These are phyloP conservation scores for Halesus radiatus DNA, from an alignment of 1,140 invertebrate species.

Conservation along the genomic window DNA sequence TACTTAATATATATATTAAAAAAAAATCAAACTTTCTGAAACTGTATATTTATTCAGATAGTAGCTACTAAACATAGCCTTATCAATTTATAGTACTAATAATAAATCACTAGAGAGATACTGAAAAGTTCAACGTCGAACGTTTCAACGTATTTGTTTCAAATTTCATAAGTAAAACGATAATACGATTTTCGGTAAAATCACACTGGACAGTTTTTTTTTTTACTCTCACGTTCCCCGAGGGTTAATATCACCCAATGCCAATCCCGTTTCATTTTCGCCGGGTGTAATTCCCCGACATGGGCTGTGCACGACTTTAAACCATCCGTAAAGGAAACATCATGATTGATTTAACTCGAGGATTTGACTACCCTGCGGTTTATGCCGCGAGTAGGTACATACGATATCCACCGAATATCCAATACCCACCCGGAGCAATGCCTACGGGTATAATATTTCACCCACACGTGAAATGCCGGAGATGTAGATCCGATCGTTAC, in stretches of 20 bases:
- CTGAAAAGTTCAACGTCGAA: no score
- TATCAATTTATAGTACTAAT: no score
- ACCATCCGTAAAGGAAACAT: conserved; percentile 33
- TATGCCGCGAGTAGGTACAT: not conserved
- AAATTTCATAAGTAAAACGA: no score
- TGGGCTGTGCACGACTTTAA: conserved; percentile 28
- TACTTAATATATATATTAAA: no score
- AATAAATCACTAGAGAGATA: no score
- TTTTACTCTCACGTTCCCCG: not conserved
- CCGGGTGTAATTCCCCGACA: conserved; percentile 19
- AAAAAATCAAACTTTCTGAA: no score
- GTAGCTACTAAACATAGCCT: no score
- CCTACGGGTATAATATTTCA: not conserved
- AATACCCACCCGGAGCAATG: not conserved
- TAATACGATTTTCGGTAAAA: no score
- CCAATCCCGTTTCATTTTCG: conserved; percentile 17
- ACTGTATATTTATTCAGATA: no score
- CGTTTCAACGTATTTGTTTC: no score
- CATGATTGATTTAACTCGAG: conserved; percentile 41
- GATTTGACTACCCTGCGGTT: conserved; percentile 8
- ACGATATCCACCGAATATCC: not conserved
- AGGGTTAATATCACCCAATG: conserved; percentile 9
- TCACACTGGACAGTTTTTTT: no score
- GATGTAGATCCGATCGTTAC: no score
- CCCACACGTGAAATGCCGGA: not conserved